Base-by-base conservation (phyloP, 2,113 vertebrate genomes). In the Brachionichthys hirsutus region DNA sequence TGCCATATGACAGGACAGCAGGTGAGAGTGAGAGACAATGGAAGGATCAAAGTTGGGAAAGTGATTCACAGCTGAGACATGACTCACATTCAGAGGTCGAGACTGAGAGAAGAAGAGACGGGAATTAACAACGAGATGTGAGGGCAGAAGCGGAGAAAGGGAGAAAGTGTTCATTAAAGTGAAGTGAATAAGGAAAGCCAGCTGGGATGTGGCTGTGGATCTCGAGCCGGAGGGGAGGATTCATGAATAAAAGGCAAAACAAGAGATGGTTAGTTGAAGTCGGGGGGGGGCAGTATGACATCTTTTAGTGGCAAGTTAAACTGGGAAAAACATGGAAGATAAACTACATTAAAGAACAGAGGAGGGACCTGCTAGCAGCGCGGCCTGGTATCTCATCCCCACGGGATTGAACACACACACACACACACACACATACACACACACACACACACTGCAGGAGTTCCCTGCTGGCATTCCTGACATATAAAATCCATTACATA, bases 401-500 rank as follows among this genome's bases (percentile, higher is more conserved):
- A 43, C 14, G 41, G 36, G 47, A 51, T 14, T 73, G 40, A 30
- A 51, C 54, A 46, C 24, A 49, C 54, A 62, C 54, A 20, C 61
- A 54, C 40, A 16, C 47, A 18, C 9, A 24, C 38, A 40, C 47
- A 48, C 38, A 34, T 18, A 44, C 51, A 47, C 38, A 30, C 24
- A 30, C 24, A 30, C 24, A 30, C 1, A 3, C n/a, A 43, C 22
- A 36, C 17, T 24, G 0, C 59, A 58, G 8, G n/a, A 48, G 35
- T 62, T 49, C 56, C 77, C 54, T 18, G 52, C 53, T 49, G 53
- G 9, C 36, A 52, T 80, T 57, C n/a, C 50, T 82, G 74, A 75
- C 75, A 78, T 79, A 83, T 85, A 38, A 65, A 78, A 70, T 66
- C 56, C 60, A 84, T 78, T 79, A 42, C 64, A 78, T 17, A 3